A percentile compares a stretch with the other conserved stretches of the same genome.
These are phyloP conservation scores for Augochlora pura DNA, from an alignment of 1,140 invertebrate species.

Conservation along the genomic window DNA sequence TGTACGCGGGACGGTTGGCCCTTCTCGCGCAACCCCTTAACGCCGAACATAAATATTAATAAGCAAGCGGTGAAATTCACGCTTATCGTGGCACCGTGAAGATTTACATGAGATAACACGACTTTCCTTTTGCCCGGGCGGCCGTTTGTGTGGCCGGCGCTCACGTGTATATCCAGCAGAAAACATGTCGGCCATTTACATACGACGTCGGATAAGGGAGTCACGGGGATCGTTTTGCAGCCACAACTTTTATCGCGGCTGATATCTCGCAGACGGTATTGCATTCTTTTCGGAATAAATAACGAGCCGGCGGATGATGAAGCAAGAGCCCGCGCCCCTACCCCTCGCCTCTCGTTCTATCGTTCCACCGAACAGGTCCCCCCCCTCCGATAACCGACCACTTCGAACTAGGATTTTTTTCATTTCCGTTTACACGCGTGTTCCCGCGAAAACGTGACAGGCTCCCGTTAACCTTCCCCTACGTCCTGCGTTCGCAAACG, in stretches of 20 bases:
- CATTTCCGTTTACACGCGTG: background rate
- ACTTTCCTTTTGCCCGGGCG: constrained; percentile 67
- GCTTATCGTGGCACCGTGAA: constrained; percentile 77
- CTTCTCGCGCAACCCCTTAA: constrained; percentile 68
- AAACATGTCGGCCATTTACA: constrained; percentile 67
- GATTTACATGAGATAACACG: constrained; percentile 76
- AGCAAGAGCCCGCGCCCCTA: constrained; percentile 17
- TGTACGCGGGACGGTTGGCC: too few species aligned
- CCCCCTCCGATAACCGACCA: background rate
- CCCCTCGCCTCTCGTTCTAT: too few species aligned
- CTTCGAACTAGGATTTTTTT: constrained; percentile 9
- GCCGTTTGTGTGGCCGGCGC: constrained; percentile 45
- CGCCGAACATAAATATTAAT: constrained; percentile 76
- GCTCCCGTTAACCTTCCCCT: too few species aligned
- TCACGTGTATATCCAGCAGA: constrained; percentile 52
- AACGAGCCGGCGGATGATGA: constrained; percentile 45
- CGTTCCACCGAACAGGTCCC: background rate
- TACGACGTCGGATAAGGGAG: constrained; percentile 65
- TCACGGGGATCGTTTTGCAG: constrained; percentile 65
- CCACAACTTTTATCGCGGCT: constrained; percentile 63
- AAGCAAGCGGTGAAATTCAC: constrained; percentile 76
- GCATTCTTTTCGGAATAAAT: constrained; percentile 62
- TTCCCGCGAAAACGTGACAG: background rate
- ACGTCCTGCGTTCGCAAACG: too few species aligned
- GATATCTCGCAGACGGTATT: constrained; percentile 57